These are phyloP conservation scores for Eristalis arbustorum DNA, from an alignment of 2,888 invertebrate species.

Conservation along the genomic window DNA sequence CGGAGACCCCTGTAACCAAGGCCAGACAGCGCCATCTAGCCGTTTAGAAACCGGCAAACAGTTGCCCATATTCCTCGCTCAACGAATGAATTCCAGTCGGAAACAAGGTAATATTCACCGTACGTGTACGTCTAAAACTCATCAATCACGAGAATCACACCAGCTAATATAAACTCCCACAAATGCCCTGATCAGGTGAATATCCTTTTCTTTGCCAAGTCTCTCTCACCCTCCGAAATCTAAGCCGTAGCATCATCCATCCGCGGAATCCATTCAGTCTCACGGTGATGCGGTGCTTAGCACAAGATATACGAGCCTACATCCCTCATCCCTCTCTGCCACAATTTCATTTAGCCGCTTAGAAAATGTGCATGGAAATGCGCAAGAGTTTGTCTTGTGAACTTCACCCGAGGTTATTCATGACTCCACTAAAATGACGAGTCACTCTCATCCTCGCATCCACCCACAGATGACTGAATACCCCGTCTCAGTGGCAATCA, in stretches of 20 bases:
- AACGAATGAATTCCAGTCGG: no score
- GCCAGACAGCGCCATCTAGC: no score
- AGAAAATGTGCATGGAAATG: neutral
- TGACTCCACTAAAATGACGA: neutral
- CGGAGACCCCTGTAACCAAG: no score
- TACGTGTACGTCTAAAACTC: no score
- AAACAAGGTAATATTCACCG: no score
- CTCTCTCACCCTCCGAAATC: neutral
- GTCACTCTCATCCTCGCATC: no score
- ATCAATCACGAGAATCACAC: no score
- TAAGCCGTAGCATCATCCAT: neutral
- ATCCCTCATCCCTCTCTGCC: neutral
- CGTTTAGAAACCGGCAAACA: no score
- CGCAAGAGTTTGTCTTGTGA: constrained; percentile 52
- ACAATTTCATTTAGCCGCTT: constrained; percentile 20
- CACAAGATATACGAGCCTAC: neutral
- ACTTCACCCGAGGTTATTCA: constrained; percentile 52
- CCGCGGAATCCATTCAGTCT: constrained; percentile 17
- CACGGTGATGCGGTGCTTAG: neutral
- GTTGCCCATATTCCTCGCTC: no score
- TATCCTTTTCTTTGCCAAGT: neutral
- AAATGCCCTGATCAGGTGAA: constrained; percentile 46
- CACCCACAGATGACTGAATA: no score
- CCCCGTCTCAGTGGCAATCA: neutral
- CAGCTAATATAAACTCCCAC: no score